phyloP scores from a whole-genome alignment of 2,113 vertebrate species.

The Amia ocellicauda region DNA sequence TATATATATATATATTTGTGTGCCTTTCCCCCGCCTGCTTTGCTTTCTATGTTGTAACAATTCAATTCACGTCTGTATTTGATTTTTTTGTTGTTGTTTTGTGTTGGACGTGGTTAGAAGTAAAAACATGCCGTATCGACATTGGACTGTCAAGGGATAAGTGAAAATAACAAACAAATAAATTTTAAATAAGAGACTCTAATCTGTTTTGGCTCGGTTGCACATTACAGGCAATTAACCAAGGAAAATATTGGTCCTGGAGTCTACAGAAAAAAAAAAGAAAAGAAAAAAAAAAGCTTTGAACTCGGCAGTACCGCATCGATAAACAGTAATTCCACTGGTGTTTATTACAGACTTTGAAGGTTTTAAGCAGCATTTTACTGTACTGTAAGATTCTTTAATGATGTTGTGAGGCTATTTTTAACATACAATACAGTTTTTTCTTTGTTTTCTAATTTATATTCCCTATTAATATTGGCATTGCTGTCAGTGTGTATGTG shows the following conservation, averaged over 20 bases:
- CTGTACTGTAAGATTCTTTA: slow-evolving; percentile 25
- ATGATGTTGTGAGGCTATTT: slow-evolving; percentile 30
- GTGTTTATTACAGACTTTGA: slow-evolving; percentile 34
- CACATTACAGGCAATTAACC: slow-evolving; percentile 42
- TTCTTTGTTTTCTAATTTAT: slow-evolving; percentile 42
- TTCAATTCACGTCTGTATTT: no score
- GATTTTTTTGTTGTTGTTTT: no score
- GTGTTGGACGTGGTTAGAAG: no score
- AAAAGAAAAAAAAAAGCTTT: slow-evolving; percentile 28
- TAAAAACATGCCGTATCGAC: no score
- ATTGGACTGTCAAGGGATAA: no score
- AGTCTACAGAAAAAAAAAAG: no score
- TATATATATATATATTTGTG: no score
- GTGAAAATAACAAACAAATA: no score
- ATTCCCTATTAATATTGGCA: no score
- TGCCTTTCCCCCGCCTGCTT: no score
- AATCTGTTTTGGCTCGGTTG: slow-evolving; percentile 39
- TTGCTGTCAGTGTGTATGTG: slow-evolving; percentile 37
- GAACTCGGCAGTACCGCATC: slow-evolving; percentile 35
- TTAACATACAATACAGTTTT: slow-evolving; percentile 20
- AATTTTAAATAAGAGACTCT: slow-evolving; percentile 36
- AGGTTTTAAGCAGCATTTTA: slow-evolving; percentile 46
- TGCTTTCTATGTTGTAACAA: no score
- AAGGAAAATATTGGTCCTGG: slow-evolving; percentile 35
- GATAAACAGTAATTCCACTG: slow-evolving; percentile 37